Percentiles rank a stretch among this genome's conserved stretches.
Evolutionary conservation across 2,888 invertebrate species (phyloP).

Genomic region (Lasiommata megera): DNA sequence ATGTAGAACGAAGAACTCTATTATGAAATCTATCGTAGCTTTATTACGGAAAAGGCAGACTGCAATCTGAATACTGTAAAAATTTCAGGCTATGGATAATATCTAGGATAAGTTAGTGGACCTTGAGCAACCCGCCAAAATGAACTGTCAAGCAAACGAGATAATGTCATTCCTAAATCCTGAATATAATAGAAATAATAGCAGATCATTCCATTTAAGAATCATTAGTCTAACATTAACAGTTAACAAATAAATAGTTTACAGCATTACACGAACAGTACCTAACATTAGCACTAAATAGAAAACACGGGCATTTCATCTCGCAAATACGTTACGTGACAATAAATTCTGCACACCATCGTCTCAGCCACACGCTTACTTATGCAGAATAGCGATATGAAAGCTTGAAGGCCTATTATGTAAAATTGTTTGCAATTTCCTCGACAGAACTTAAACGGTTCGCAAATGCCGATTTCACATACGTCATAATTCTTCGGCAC

Average conservation of each 20-base stretch:
- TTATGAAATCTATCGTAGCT: not conserved
- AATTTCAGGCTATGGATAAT: too few relatives aligned
- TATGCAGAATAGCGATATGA: conserved; percentile 44
- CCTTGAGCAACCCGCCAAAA: too few relatives aligned
- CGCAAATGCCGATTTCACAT: conserved; percentile 76
- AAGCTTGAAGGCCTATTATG: conserved; percentile 65
- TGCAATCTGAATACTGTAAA: too few relatives aligned
- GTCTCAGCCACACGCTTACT: conserved; percentile 39
- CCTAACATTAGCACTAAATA: conserved; percentile 3
- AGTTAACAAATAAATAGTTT: not conserved
- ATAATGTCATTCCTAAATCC: too few relatives aligned
- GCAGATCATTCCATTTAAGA: too few relatives aligned
- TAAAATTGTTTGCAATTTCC: conserved; percentile 77
- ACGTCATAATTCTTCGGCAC: conserved; percentile 77
- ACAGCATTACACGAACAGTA: not conserved
- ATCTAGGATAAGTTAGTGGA: too few relatives aligned
- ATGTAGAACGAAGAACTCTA: not conserved
- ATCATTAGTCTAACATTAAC: too few relatives aligned
- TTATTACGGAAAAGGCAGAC: not conserved
- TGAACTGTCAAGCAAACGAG: too few relatives aligned
- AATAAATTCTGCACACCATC: conserved; percentile 23
- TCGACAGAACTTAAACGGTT: conserved; percentile 73
- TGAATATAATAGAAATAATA: too few relatives aligned
- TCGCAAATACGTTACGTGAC: conserved; percentile 16
- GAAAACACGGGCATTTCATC: conserved; percentile 10